A percentile compares a stretch with the other conserved stretches of the same genome.
These are phyloP conservation scores for Drosophila bipectinata DNA, from an alignment of 1,140 invertebrate species.

Conservation along the genomic window DNA sequence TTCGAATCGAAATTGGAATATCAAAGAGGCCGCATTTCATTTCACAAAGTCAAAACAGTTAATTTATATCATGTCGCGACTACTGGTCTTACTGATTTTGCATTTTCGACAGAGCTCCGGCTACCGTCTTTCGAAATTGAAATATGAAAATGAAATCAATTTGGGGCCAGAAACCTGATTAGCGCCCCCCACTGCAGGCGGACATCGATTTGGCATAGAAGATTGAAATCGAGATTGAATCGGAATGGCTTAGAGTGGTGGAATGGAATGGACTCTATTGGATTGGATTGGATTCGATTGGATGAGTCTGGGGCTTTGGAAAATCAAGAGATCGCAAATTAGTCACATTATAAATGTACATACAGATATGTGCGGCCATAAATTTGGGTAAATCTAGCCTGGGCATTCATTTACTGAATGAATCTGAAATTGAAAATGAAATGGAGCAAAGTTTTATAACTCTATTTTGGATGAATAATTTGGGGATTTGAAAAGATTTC, in stretches of 20 bases:
- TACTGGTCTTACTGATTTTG: constrained; percentile 84
- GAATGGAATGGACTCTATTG: constrained; percentile 17
- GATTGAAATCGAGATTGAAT: constrained; percentile 20
- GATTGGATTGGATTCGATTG: constrained; percentile 11
- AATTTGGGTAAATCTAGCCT: constrained; percentile 57
- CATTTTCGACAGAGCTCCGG: constrained; percentile 68
- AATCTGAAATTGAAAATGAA: constrained; percentile 50
- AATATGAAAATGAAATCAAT: constrained; percentile 83
- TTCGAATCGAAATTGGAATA: constrained; percentile 56
- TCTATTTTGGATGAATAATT: background rate
- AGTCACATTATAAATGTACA: constrained; percentile 77
- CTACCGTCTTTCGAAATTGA: constrained; percentile 72
- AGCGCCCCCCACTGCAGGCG: constrained; percentile 56
- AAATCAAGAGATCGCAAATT: constrained; percentile 62
- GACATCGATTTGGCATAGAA: constrained; percentile 13
- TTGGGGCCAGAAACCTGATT: constrained; percentile 71
- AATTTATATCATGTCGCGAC: constrained; percentile 84
- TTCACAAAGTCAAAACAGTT: constrained; percentile 84
- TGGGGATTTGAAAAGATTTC: background rate
- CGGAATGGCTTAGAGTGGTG: constrained; percentile 6
- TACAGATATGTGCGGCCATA: constrained; percentile 63
- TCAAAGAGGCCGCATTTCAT: constrained; percentile 81
- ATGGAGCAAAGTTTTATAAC: constrained; percentile 9
- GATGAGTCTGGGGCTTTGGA: constrained; percentile 16
- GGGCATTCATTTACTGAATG: constrained; percentile 61